Evolutionary conservation across 1,140 invertebrate genomes (phyloP).

Genomic region (Leptonema lineaticorne): DNA sequence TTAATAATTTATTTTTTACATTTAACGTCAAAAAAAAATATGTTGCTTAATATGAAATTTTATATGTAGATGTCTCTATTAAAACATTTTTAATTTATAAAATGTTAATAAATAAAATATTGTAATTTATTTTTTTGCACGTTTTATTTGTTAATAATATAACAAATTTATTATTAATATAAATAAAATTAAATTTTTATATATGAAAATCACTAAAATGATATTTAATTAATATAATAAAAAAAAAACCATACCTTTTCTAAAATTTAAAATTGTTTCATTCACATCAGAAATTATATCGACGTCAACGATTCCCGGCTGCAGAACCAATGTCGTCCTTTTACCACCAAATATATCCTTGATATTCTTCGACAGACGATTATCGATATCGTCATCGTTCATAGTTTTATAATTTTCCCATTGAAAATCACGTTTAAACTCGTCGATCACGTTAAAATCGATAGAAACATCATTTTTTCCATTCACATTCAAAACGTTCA

Average conservation of each 20-base stretch:
- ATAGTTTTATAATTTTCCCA: constrained; percentile 48
- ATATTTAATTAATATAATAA: too few relatives aligned
- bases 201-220: neutral
- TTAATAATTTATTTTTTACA: too few relatives aligned
- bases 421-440: constrained; percentile 44
- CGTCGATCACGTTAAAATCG: constrained; percentile 39
- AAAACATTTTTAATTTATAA: too few relatives aligned
- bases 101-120: too few relatives aligned
- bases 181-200: too few relatives aligned
- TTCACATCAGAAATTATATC: constrained; percentile 46
- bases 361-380: constrained; percentile 46
- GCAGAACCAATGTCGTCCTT: constrained; percentile 44
- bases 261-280: constrained; percentile 49
- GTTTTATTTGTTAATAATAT: neutral
- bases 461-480: constrained; percentile 36
- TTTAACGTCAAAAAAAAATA: too few relatives aligned
- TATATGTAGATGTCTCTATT: too few relatives aligned
- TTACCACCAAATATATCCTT: constrained; percentile 46
- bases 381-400: constrained; percentile 47
- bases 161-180: neutral
- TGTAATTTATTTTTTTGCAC: too few relatives aligned
- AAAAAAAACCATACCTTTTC: constrained; percentile 51
- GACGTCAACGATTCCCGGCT: constrained; percentile 45
- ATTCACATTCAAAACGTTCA: constrained; percentile 31
- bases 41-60: too few relatives aligned